phyloP scores from a whole-genome alignment of 2,113 vertebrate genomes.

The Pachyramphus minor region DNA sequence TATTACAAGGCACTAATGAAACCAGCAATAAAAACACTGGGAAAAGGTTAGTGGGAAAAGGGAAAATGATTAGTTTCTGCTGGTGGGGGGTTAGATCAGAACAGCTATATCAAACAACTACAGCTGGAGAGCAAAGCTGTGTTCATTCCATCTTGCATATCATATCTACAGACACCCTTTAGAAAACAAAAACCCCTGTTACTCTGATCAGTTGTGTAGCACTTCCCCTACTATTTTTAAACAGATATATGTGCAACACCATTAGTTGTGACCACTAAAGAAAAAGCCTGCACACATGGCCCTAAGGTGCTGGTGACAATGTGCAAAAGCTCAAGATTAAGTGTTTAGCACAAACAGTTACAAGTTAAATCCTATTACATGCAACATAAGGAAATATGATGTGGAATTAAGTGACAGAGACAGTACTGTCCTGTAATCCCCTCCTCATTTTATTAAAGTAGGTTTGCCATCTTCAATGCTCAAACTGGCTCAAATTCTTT shows the following conservation, averaged over 20 bases:
- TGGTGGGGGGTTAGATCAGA: rapidly evolving
- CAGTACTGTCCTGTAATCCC: background rate
- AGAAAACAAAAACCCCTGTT: background rate
- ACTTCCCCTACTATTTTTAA: background rate
- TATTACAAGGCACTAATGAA: background rate
- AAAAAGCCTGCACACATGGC: background rate
- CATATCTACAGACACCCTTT: background rate
- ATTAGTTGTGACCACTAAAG: background rate
- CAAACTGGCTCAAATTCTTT: background rate
- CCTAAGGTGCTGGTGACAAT: background rate
- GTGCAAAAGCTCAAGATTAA: background rate
- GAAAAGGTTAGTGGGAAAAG: background rate
- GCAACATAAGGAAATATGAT: background rate
- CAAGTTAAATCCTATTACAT: background rate
- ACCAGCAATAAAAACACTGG: background rate
- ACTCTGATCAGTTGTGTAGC: background rate
- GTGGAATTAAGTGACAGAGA: background rate
- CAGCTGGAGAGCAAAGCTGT: background rate
- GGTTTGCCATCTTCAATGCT: background rate
- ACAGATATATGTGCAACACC: background rate
- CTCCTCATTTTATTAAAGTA: background rate
- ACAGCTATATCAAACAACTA: background rate
- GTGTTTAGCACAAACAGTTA: background rate
- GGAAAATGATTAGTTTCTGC: background rate
- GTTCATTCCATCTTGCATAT: background rate